A percentile compares a stretch with the other conserved stretches of the same genome.
Evolutionary conservation across 2,888 invertebrate genomes (phyloP).

Genomic region (Dryadula phaetusa): DNA sequence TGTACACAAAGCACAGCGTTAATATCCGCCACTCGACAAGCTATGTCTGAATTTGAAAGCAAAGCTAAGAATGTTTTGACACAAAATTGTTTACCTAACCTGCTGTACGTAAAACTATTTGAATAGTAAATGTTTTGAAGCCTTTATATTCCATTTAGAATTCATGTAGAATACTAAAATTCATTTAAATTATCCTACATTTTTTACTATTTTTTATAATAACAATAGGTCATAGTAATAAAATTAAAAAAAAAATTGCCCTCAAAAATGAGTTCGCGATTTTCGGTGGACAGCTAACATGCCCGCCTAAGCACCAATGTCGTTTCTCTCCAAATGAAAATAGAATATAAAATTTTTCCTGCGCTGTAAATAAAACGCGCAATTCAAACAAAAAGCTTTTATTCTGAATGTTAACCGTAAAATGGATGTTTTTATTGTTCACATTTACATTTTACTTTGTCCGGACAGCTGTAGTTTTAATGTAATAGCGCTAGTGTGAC

Average conservation of each 20-base stretch:
- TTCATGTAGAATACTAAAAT: too few species aligned
- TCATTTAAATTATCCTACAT: too few species aligned
- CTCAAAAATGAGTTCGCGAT: background rate
- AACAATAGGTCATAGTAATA: background rate
- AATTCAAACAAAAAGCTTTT: slow-evolving; percentile 46
- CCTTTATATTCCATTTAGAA: too few species aligned
- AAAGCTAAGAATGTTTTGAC: too few species aligned
- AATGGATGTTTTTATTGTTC: slow-evolving; percentile 45
- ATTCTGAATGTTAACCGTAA: slow-evolving; percentile 42
- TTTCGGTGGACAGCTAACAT: slow-evolving; percentile 16
- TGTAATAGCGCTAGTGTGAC: slow-evolving; percentile 30
- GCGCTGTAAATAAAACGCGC: slow-evolving; percentile 40
- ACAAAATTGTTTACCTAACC: too few species aligned
- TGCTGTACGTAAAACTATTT: too few species aligned
- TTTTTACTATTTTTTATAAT: background rate
- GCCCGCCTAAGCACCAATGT: slow-evolving; percentile 29
- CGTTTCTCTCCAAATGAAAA: slow-evolving; percentile 37
- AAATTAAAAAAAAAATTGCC: background rate
- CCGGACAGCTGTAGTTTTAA: slow-evolving; percentile 35
- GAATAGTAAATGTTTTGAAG: too few species aligned
- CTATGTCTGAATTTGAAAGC: too few species aligned
- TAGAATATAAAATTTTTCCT: slow-evolving; percentile 40
- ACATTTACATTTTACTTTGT: slow-evolving; percentile 41
- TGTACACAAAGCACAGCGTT: too few species aligned
- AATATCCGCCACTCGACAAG: too few species aligned